phyloP scores from a whole-genome alignment of 2,888 invertebrate species.

The Prosapia bicincta region DNA sequence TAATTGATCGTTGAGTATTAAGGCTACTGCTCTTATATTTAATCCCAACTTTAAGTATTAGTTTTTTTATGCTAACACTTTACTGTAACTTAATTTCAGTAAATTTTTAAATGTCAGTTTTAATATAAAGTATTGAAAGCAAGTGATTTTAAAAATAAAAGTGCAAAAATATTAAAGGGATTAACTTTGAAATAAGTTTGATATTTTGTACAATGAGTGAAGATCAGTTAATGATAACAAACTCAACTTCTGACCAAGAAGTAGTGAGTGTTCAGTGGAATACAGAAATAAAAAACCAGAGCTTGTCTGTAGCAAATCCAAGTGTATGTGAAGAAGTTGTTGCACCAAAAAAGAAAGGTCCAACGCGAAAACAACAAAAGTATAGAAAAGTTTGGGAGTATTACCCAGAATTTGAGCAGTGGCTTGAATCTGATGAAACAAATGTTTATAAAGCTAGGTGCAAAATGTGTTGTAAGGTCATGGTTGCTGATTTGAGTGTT shows the following conservation, averaged over 20 bases:
- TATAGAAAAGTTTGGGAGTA: constrained; percentile 39
- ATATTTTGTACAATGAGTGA: not conserved
- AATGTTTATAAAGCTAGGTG: constrained; percentile 37
- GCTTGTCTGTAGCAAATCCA: not conserved
- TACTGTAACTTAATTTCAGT: no score
- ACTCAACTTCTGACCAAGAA: not conserved
- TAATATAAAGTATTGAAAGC: no score
- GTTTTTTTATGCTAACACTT: no score
- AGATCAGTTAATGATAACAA: not conserved
- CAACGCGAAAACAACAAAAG: constrained; percentile 31
- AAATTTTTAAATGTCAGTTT: no score
- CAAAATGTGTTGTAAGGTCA: constrained; percentile 35
- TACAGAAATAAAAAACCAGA: not conserved
- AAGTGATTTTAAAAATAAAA: no score
- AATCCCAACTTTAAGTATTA: no score
- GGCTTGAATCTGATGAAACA: constrained; percentile 34
- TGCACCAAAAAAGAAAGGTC: not conserved
- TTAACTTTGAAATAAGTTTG: no score
- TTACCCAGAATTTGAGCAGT: constrained; percentile 34
- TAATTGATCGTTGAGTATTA: no score
- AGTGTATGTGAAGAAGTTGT: not conserved
- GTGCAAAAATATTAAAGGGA: no score
- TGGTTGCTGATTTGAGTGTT: constrained; percentile 37
- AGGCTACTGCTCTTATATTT: no score
- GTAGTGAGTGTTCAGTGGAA: not conserved